Evolutionary conservation across 64 coral and sea anemone species (phyloP), one percentile per base, ranked within the genome.

Genomic region (Montipora foliosa): DNA sequence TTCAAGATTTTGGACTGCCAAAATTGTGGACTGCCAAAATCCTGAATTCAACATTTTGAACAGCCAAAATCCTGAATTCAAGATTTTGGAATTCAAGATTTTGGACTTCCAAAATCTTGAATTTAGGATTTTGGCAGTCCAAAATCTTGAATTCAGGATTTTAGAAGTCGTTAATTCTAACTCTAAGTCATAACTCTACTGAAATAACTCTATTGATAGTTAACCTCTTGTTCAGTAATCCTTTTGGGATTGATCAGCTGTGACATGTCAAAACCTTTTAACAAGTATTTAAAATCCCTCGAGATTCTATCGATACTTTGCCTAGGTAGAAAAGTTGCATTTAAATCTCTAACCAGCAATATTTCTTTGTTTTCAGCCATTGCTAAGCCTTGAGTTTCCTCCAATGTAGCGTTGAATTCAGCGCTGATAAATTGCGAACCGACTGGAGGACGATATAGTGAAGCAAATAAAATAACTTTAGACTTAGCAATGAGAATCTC

Each of bases 261-360:
- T 24, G 24, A 24, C 24, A 24, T 74, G 72, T 57, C 74, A 67
- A 89, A 50, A 74, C 25, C 47, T 67, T 52, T 67, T 44, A 76
- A 89, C 75, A 73, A 51, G 61, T 11, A 64, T 46, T 91, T 68
- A 10, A 80, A 68, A 2, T 82, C 46, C 48, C n/a, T 83, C 7
- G 61, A 67, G 12, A 11, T 66, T 70, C 61, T 44, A 58, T 91
- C 45, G 46, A 4, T 49, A 71, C 67, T 74, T 62, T 74, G 71
- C 14, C 90, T 51, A 10, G 91, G 55, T 50, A 93, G 24, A 75
- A 77, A 93, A 93, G 78, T 78, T 19, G 55, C 60, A 93, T 92
- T 93, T 37, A 93, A 74, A 87, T 93, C 81, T 47, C 90, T 80
- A 22, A 92, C 72, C 15, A 92, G 5, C 72, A 92, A 76, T 70